Conservation (phyloP, 2,797 vertebrate species). For the Typhlichthys eigenmanni region DNA sequence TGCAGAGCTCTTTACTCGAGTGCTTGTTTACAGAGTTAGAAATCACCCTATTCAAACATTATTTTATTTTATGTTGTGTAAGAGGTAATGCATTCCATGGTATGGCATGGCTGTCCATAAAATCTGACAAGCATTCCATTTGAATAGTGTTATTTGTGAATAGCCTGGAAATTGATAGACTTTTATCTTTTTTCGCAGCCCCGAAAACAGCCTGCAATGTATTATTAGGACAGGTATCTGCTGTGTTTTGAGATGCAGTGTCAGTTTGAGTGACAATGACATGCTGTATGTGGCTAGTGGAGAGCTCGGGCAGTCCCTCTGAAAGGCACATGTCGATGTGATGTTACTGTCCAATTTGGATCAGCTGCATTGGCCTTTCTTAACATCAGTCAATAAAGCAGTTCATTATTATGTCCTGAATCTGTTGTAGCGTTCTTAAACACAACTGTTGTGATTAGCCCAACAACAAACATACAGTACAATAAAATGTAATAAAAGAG, state of each 20-base stretch:
- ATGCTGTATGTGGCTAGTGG: constrained; percentile 12
- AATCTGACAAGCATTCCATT: neutral
- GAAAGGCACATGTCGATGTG: constrained; percentile 73
- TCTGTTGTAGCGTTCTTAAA: constrained; percentile 66
- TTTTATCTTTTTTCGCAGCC: constrained; percentile 31
- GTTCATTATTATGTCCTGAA: constrained; percentile 79
- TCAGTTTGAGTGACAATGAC: constrained; percentile 64
- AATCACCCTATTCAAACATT: constrained; percentile 20
- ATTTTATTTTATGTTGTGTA: constrained; percentile 11
- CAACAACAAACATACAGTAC: constrained; percentile 25
- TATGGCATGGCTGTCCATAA: neutral
- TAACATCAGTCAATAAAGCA: constrained; percentile 27
- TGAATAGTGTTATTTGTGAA: constrained; percentile 17
- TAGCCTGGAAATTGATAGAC: constrained; percentile 17
- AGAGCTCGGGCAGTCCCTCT: constrained; percentile 40
- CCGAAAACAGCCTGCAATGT: constrained; percentile 18
- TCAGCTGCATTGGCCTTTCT: constrained; percentile 66
- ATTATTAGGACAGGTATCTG: constrained; percentile 38
- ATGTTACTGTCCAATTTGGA: constrained; percentile 71
- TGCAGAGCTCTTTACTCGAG: constrained; percentile 14
- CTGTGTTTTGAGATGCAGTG: constrained; percentile 47
- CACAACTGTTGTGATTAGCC: constrained; percentile 37
- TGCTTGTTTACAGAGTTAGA: constrained; percentile 6
- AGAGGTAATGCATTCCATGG: neutral
- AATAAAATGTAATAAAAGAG: constrained; percentile 40